A percentile compares a stretch with the other conserved stretches of the same genome.
Conservation (phyloP, 2,888 invertebrate genomes). For the Micoletzkya japonica region DNA sequence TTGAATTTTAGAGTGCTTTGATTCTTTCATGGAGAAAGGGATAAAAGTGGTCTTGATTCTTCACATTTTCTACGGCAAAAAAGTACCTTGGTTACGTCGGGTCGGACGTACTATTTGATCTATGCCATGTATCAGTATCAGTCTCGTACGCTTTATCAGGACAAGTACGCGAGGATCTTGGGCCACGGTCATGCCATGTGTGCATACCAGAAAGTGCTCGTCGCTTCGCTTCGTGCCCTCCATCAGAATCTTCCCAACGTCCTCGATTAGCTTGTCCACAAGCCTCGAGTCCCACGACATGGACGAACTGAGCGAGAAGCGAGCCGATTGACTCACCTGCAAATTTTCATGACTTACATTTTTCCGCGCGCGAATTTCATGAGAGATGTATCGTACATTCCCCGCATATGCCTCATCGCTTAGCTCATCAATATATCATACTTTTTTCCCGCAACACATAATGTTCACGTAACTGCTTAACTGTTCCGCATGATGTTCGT, state of each 20-base stretch:
- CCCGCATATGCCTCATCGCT: background rate
- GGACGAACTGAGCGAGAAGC: background rate
- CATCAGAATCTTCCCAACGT: no score
- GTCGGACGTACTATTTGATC: background rate
- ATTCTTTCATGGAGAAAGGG: no score
- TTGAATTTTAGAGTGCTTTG: no score
- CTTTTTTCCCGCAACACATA: no score
- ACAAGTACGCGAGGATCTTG: no score
- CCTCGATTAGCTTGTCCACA: conserved; percentile 12
- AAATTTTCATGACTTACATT: background rate
- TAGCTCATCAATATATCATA: no score
- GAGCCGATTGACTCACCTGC: conserved; percentile 10
- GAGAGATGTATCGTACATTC: background rate
- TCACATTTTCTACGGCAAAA: background rate
- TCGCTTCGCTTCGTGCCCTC: no score
- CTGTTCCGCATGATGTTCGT: no score
- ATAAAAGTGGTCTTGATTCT: background rate
- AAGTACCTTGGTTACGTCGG: background rate
- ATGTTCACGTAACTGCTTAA: no score
- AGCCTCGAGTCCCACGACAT: background rate
- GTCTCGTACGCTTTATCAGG: no score
- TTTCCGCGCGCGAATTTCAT: background rate
- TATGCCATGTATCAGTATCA: background rate
- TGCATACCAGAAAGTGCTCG: no score
- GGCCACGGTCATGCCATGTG: no score